Evolutionary conservation across 2,797 vertebrate species (phyloP).

Genomic region (Gallirallus australis): DNA sequence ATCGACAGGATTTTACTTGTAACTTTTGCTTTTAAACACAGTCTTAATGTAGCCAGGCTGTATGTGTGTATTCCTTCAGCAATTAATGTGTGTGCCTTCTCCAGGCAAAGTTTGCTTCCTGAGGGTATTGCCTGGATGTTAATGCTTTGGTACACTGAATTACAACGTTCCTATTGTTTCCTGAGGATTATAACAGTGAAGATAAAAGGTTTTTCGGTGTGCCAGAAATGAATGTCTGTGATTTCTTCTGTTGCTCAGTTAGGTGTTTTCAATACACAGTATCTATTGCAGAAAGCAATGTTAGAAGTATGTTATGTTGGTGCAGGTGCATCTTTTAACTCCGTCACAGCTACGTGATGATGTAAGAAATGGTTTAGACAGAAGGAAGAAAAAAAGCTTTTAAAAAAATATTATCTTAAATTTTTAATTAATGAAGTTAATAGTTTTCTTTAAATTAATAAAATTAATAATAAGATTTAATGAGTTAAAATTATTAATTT

Average conservation of each 20-base stretch:
- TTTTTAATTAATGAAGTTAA: too few species aligned
- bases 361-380: neutral
- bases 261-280: neutral
- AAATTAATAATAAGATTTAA: too few species aligned
- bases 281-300: neutral
- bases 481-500: neutral
- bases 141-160: neutral
- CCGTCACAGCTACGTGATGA: neutral
- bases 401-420: too few species aligned
- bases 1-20: neutral
- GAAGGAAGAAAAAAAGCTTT: rapidly evolving
- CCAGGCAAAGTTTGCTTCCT: neutral
- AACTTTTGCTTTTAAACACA: neutral
- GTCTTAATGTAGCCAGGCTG: neutral
- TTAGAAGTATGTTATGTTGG: neutral
- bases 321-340: neutral
- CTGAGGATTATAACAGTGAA: neutral
- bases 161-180: neutral
- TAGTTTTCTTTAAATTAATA: too few species aligned
- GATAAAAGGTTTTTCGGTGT: neutral
- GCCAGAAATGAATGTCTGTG: neutral
- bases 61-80: neutral
- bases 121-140: neutral
- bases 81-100: neutral
- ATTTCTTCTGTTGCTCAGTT: neutral